Conservation (phyloP, 2,797 vertebrate genomes). For the Cheirogaleus major region DNA sequence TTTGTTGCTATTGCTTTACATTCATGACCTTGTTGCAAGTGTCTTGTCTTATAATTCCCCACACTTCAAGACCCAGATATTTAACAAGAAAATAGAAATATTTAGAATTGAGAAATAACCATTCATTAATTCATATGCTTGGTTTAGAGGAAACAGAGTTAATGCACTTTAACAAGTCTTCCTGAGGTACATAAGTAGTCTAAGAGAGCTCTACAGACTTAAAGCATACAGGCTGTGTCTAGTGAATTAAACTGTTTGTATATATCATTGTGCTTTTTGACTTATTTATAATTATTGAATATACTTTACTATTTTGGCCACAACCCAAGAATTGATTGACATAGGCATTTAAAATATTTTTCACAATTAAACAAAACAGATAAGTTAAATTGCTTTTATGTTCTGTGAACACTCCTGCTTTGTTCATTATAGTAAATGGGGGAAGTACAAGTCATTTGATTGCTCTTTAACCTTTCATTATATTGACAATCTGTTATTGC, state of each 20-base stretch:
- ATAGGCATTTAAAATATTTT: slow-evolving; percentile 42
- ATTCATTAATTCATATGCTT: not conserved
- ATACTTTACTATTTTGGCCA: not conserved
- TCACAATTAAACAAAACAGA: slow-evolving; percentile 52
- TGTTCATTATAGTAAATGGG: slow-evolving; percentile 49
- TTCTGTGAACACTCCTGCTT: slow-evolving; percentile 32
- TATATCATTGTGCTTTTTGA: not conserved
- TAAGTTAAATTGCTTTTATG: slow-evolving; percentile 52
- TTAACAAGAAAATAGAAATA: slow-evolving; percentile 32
- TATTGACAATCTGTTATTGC: slow-evolving; percentile 74
- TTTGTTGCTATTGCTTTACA: not conserved
- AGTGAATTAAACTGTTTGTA: slow-evolving; percentile 20
- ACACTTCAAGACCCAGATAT: not conserved
- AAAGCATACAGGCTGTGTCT: not conserved
- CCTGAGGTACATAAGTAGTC: not conserved
- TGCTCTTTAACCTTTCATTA: slow-evolving; percentile 75
- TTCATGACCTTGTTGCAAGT: not conserved
- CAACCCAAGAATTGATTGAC: not conserved
- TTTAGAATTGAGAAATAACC: not conserved
- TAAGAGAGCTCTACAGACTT: not conserved
- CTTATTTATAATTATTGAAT: slow-evolving; percentile 42
- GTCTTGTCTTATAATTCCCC: not conserved
- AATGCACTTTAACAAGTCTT: not conserved
- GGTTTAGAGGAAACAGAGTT: not conserved
- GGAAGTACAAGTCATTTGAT: slow-evolving; percentile 50